phyloP scores from a whole-genome alignment of 30 jellyfish, hydroid and myxozoan genomes.

The Pseudorhiza aurosa region DNA sequence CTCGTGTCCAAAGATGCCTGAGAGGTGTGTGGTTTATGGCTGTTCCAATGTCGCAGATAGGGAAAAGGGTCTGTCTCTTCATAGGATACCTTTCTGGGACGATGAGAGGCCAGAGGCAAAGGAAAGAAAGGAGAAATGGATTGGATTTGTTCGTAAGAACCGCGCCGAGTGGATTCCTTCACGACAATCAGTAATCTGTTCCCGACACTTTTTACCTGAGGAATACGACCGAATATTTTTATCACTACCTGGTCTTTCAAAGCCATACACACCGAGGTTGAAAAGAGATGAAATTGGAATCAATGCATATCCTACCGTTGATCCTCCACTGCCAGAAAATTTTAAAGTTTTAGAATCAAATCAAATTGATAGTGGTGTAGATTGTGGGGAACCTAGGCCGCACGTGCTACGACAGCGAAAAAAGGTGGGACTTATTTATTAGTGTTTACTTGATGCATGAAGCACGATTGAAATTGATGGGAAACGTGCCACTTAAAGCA shows the following conservation, averaged over 20 bases:
- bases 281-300: slow-evolving; percentile 7
- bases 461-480: no score
- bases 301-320: not conserved
- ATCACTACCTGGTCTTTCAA: not conserved
- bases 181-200: slow-evolving; percentile 18
- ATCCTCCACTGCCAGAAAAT: slow-evolving; percentile 7
- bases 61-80: slow-evolving; percentile 16
- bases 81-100: slow-evolving; percentile 13
- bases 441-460: no score
- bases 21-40: slow-evolving; percentile 27
- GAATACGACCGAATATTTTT: slow-evolving; percentile 1
- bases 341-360: not conserved
- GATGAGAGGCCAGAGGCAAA: slow-evolving; percentile 18
- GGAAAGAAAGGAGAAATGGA: slow-evolving; percentile 16
- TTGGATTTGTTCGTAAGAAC: slow-evolving; percentile 14
- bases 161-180: slow-evolving; percentile 19
- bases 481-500: no score
- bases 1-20: slow-evolving; percentile 4
- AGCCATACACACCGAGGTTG: slow-evolving; percentile 5
- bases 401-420: not conserved
- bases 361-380: slow-evolving; percentile 8
- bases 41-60: slow-evolving; percentile 12
- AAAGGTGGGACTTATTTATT: slow-evolving; percentile 6
- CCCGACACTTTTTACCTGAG: slow-evolving; percentile 18
- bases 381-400: slow-evolving; percentile 5